These are phyloP conservation scores for Notospermus geniculatus DNA, from an alignment of 1,140 invertebrate genomes.

Conservation along the genomic window DNA sequence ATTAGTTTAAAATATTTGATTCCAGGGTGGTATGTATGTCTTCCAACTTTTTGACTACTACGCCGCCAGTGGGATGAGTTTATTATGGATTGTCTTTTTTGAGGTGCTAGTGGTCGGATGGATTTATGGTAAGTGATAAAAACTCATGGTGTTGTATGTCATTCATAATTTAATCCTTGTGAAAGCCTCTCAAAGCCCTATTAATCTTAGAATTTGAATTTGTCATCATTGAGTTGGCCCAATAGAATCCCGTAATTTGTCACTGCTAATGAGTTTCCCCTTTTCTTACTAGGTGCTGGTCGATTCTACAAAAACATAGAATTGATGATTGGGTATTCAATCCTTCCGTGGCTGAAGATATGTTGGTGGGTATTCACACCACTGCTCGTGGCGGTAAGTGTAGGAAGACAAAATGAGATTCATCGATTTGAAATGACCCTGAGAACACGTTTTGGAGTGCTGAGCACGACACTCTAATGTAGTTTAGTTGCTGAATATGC, in stretches of 20 bases:
- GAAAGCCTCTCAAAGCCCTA: slow-evolving; percentile 4
- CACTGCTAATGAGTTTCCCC: slow-evolving; percentile 8
- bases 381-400: slow-evolving; percentile 82
- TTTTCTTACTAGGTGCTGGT: slow-evolving; percentile 65
- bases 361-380: slow-evolving; percentile 80
- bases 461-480: too few species aligned
- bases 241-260: too few species aligned
- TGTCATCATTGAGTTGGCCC: too few species aligned
- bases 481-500: too few species aligned
- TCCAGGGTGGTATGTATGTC: slow-evolving; percentile 94
- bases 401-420: too few species aligned
- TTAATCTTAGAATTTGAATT: too few species aligned
- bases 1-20: slow-evolving; percentile 12
- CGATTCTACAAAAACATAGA: slow-evolving; percentile 94
- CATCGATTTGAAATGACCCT: too few species aligned
- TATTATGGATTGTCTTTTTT: slow-evolving; percentile 94
- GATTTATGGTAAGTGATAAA: slow-evolving; percentile 70
- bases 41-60: slow-evolving; percentile 97
- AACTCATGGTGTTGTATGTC: too few species aligned
- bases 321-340: slow-evolving; percentile 97
- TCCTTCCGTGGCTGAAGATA: slow-evolving; percentile 91
- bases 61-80: slow-evolving; percentile 90
- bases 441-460: too few species aligned
- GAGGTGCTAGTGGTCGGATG: slow-evolving; percentile 94
- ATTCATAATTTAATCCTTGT: neutral